A percentile compares a stretch with the other conserved stretches of the same genome.
Conservation (phyloP, 2,888 invertebrate species). For the Drosophila ezoana region DNA sequence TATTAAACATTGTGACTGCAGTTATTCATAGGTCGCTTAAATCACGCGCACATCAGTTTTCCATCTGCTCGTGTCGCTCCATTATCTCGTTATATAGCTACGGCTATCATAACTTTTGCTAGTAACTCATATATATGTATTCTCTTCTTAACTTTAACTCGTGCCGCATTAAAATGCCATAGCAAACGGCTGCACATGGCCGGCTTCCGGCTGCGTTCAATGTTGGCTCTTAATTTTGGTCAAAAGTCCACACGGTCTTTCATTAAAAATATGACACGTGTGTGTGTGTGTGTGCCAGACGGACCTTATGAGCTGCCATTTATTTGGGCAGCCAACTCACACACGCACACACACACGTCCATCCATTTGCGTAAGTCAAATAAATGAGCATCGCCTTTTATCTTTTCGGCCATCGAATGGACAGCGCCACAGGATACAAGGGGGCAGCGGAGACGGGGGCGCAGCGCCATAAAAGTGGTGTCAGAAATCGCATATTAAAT, state of each 20-base stretch:
- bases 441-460: neutral
- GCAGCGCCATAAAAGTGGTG: slow-evolving; percentile 60
- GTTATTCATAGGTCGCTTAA: slow-evolving; percentile 2
- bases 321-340: slow-evolving; percentile 58
- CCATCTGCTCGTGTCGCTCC: slow-evolving; percentile 1
- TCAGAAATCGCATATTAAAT: slow-evolving; percentile 76
- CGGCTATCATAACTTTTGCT: slow-evolving; percentile 24
- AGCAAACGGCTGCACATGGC: slow-evolving; percentile 11
- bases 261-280: slow-evolving; percentile 60
- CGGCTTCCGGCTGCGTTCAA: slow-evolving; percentile 14
- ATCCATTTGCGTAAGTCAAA: slow-evolving; percentile 76
- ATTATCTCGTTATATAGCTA: slow-evolving; percentile 11
- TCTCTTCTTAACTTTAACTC: slow-evolving; percentile 16
- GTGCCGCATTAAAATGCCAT: slow-evolving; percentile 38
- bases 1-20: neutral
- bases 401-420: slow-evolving; percentile 57
- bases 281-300: slow-evolving; percentile 25
- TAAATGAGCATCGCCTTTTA: slow-evolving; percentile 72
- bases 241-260: slow-evolving; percentile 41
- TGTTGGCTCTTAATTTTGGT: slow-evolving; percentile 38
- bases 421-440: slow-evolving; percentile 32
- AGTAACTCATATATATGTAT: slow-evolving; percentile 24
- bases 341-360: neutral
- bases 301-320: slow-evolving; percentile 67
- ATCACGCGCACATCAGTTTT: slow-evolving; percentile 8